Base-by-base conservation (phyloP, 2,113 vertebrate species). In the Thunnus thynnus region DNA sequence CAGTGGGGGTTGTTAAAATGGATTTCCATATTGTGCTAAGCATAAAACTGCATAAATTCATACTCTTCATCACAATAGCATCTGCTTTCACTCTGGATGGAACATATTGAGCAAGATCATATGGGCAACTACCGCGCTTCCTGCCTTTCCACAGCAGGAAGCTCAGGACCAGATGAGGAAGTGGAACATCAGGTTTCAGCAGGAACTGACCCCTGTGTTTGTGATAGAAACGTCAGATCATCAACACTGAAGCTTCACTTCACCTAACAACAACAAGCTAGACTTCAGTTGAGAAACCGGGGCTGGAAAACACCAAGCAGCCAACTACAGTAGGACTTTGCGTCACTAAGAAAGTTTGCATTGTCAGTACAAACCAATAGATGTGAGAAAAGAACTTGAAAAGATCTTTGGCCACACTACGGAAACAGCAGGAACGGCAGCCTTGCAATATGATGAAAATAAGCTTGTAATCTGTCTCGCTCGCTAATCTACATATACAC, bases 81-180 rank as follows among this genome's bases (percentile, higher is more conserved):
- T 86, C 41, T 78, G 80, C 72, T 58, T 70, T 70, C 18, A 69
- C 18, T 63, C 8, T 65, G 36, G 7, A 9, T 41, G 50, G 50
- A 64, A 41, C 54, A 61, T 3, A 36, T 22, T 63, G 60, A 80
- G 41, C 27, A 63, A 64, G 72, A 85, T 85, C 66, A 51, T 68
- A 65, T 75, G 17, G 27, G 54, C 41, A 56, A 46, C 55, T n/a
- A 48, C 1, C 17, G 27, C 67, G 71, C 63, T 92, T 92, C 92
- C 92, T 91, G 78, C 72, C 65, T 13, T 11, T 69, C 81, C 75
- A 32, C 10, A 67, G 80, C 89, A 93, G 92, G 90, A 94, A 90
- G 72, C 77, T 30, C 47, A 14, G 72, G 83, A 77, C 75, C 84
- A 89, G 82, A 91, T 60, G 87, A 94, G 94, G 94, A 94, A 95